Evolutionary conservation across 2,888 invertebrate species (phyloP), one percentile per base, ranked within the genome.

Genomic region (Harpalus rufipes): DNA sequence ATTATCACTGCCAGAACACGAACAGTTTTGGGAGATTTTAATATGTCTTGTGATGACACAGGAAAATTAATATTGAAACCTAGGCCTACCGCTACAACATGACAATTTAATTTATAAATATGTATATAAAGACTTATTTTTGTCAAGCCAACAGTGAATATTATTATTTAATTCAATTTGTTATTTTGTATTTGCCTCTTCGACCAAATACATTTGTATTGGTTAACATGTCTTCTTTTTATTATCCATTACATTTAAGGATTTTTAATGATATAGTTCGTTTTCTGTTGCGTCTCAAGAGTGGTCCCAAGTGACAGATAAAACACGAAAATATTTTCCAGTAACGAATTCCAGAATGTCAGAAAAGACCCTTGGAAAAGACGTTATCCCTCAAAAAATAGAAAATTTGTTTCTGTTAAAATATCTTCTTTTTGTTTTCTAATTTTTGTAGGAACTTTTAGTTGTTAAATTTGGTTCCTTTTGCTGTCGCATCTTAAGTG

Each of bases 21-120:
- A 85, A 95, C 95, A 79, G 98, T 98, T 0, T 93, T 99, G 81
- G 95, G 96, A 63, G 98, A 99, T 91, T 99, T 98, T 91, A 99
- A 99, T 91, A 98, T 99, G 98, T 98, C 98, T 25, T 99, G 99
- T 91, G 98, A 98, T 90, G 98, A 99, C 90, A 97, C 97, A 41
- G 98, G 98, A 85, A 98, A 98, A 92, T 93, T 99, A 76, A 98
- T 99, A 88, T 92, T 99, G 51, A 97, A 97, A 90, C 98, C 98
- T 0, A 92, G 97, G 85, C 97, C 97, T 61, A 93, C 90, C 65
- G 90, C 89, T 87, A 89, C 90, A 87, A 91, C 91, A 85, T 91
- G 90, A 90, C 89, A 87, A 86, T 83, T 86, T 41, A 59, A 72
- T 65, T 41, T 80, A 61, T 61, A n/a, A 63, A 32, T 32, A 32